A percentile compares a stretch with the other conserved stretches of the same genome.
Evolutionary conservation across 2,113 vertebrate genomes (phyloP).

Genomic region (Mesitornis unicolor): DNA sequence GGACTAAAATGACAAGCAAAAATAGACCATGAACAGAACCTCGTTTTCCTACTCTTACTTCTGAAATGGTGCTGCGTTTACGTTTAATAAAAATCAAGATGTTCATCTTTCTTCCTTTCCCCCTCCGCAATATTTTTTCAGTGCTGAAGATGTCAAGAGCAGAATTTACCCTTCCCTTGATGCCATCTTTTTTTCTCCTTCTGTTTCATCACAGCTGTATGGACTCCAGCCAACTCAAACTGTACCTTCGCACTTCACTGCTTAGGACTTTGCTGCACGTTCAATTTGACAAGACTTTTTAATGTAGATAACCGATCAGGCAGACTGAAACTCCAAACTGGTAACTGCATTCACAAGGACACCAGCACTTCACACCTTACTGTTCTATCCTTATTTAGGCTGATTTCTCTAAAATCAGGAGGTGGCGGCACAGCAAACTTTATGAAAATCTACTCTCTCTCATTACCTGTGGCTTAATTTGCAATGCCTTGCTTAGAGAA

Average conservation of each 20-base stretch:
- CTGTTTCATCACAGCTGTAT: slow-evolving; percentile 55
- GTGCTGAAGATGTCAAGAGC: slow-evolving; percentile 36
- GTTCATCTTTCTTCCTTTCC: slow-evolving; percentile 30
- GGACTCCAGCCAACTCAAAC: slow-evolving; percentile 40
- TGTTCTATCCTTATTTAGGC: background rate
- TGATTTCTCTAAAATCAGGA: background rate
- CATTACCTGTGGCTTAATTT: background rate
- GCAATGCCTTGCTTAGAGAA: background rate
- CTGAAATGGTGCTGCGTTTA: background rate
- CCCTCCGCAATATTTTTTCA: slow-evolving; percentile 15
- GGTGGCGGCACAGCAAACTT: background rate
- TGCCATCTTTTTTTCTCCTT: background rate
- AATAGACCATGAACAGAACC: background rate
- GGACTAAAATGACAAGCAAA: background rate
- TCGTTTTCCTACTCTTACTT: background rate
- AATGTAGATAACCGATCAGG: background rate
- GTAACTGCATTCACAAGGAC: background rate
- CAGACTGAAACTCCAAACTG: background rate
- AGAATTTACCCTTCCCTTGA: slow-evolving; percentile 63
- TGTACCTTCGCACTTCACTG: slow-evolving; percentile 12
- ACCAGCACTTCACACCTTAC: background rate
- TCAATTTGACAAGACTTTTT: background rate
- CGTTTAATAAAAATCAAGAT: slow-evolving; percentile 59
- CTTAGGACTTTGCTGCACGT: background rate
- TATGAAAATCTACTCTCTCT: background rate